Percentiles rank a stretch among this genome's conserved stretches.
Evolutionary conservation across 2,797 vertebrate species (phyloP).

Genomic region (Dendrocincla tyrannina): DNA sequence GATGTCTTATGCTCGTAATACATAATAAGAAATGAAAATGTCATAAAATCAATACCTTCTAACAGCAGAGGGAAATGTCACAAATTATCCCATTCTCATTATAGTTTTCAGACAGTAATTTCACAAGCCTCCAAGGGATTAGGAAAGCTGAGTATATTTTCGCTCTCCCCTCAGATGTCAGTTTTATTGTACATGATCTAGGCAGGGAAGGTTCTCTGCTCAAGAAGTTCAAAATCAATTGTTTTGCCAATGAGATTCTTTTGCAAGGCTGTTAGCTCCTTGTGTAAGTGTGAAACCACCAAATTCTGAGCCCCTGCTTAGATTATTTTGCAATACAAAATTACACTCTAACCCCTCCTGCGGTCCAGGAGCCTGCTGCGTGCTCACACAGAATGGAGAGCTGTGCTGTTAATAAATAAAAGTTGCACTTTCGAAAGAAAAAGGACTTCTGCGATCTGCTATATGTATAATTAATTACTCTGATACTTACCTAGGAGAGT

Average conservation of each 20-base stretch:
- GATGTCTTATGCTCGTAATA: slow-evolving; percentile 28
- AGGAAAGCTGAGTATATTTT: slow-evolving; percentile 34
- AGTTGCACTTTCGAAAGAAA: neutral
- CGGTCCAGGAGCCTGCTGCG: neutral
- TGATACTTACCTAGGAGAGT: neutral
- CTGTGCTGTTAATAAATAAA: neutral
- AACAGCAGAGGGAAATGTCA: slow-evolving; percentile 66
- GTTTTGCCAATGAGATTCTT: slow-evolving; percentile 28
- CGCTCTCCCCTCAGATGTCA: slow-evolving; percentile 40
- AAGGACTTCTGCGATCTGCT: neutral
- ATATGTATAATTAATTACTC: neutral
- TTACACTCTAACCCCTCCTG: neutral
- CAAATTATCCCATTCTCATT: slow-evolving; percentile 70
- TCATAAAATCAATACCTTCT: slow-evolving; percentile 68
- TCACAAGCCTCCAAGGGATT: slow-evolving; percentile 59
- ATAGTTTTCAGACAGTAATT: slow-evolving; percentile 66
- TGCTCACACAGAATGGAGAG: neutral
- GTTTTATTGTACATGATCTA: slow-evolving; percentile 53
- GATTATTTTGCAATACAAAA: neutral
- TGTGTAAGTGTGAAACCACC: slow-evolving; percentile 23
- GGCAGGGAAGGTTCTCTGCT: slow-evolving; percentile 11
- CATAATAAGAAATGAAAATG: slow-evolving; percentile 59
- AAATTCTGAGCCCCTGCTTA: neutral
- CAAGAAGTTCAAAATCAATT: slow-evolving; percentile 49
- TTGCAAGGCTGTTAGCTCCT: neutral